Conservation (phyloP, 2,113 vertebrate genomes). For the Cynocephalus volans region DNA sequence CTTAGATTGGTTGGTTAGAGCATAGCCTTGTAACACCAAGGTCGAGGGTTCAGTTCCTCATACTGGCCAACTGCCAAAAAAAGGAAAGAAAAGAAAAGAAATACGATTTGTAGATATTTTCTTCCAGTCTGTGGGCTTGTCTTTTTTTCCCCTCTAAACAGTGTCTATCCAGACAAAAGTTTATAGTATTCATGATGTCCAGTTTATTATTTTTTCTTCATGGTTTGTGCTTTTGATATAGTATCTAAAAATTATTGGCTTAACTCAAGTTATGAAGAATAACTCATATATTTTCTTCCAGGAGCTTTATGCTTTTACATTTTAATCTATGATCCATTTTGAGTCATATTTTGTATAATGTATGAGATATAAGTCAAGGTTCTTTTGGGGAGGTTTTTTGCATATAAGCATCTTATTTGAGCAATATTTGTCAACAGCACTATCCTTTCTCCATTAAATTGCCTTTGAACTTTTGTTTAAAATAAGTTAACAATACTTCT, state of each 20-base stretch:
- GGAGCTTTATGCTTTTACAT: not conserved
- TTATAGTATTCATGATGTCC: not conserved
- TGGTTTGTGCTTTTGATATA: not conserved
- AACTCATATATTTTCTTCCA: not conserved
- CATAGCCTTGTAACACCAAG: no score
- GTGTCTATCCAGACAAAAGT: not conserved
- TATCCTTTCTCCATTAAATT: not conserved
- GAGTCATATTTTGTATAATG: not conserved
- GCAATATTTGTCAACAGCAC: not conserved
- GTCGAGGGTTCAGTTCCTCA: no score
- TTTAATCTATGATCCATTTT: not conserved
- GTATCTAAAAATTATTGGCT: not conserved
- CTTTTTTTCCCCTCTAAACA: no score
- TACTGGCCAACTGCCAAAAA: no score
- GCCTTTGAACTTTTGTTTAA: conserved; percentile 16
- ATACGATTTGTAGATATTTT: not conserved
- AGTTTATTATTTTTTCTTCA: not conserved
- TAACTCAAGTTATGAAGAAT: not conserved
- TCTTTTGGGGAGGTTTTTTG: not conserved
- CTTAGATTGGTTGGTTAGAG: no score
- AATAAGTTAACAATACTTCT: conserved; percentile 20
- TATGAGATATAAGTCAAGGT: not conserved
- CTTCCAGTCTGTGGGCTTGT: not conserved
- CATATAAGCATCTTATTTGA: not conserved
- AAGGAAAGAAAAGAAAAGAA: no score